A percentile compares a stretch with the other conserved stretches of the same genome.
Evolutionary conservation across 2,797 vertebrate species (phyloP).

Genomic region (Hemibagrus guttatus): DNA sequence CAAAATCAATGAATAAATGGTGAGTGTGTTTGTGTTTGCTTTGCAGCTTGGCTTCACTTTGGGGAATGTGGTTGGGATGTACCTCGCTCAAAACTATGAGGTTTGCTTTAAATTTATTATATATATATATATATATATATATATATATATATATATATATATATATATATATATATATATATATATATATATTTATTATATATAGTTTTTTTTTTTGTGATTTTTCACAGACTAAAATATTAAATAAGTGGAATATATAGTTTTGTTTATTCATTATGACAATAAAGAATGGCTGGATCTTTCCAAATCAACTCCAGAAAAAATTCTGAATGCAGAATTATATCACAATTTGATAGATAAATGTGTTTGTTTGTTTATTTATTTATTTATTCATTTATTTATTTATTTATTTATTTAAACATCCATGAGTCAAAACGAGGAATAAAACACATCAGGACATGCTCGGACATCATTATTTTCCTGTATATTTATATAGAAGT

Average conservation of each 20-base stretch:
- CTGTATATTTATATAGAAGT: too few relatives aligned
- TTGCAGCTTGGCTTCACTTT: conserved; percentile 92
- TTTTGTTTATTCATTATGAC: neutral
- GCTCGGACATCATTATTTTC: neutral
- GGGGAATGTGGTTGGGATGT: conserved; percentile 97
- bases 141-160: too few relatives aligned
- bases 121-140: neutral
- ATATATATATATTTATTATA: neutral
- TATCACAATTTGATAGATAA: neutral
- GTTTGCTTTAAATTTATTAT: conserved; percentile 68
- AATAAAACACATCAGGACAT: neutral
- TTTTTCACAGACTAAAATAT: neutral
- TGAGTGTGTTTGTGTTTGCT: neutral
- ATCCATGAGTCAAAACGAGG: neutral
- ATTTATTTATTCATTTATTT: neutral
- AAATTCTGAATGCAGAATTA: neutral
- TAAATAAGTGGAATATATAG: neutral
- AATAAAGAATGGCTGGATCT: neutral
- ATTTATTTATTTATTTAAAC: neutral
- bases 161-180: too few relatives aligned
- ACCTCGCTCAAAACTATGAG: conserved; percentile 96
- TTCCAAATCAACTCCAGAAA: neutral
- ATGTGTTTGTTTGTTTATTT: neutral
- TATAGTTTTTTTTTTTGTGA: neutral
- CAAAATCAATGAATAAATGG: neutral